Evolutionary conservation across 2,888 invertebrate species (phyloP), one percentile per base, ranked within the genome.

Genomic region (Ischnus inquisitorius): DNA sequence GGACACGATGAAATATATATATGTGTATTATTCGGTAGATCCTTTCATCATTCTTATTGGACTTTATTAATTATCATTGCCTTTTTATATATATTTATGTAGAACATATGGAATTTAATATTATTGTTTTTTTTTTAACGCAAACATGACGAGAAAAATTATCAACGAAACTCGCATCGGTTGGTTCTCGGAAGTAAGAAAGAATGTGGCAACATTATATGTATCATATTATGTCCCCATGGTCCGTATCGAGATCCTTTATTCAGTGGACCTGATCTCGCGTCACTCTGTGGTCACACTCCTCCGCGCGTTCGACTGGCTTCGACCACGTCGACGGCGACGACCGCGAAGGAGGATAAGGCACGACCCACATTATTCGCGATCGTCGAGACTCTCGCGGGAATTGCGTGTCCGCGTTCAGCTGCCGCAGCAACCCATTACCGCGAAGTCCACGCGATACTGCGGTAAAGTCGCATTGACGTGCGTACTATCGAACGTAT

Each of bases 341-440:
- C 69, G 78, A 79, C 74, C 79, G 60, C 75, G 71, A 76, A 28
- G 71, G 72, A 67, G 83, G 76, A 79, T 76, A 79, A 76, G 65
- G 67, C 65, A 67, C 83, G 83, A 76, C 83, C 83, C 79, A 83
- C 83, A 83, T 83, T 72, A 62, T 43, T 10, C 71, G 22, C 16
- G 67, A 57, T 65, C 75, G 34, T 19, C 75, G 34, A 48, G 65
- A 22, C 34, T 46, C 43, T 60, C 46, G 54, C 34, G 25, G 65
- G 39, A 75, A 34, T 39, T 65, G 46, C 10, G 75, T 39, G 62
- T 76, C 65, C 54, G 75, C 39, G 65, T 19, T 34, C 14, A 41
- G 74, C 48, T 34, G 51, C 48, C 19, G 51, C 75, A 28, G 46
- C 69, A 51, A 25, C 4, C n/a, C 19, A 43, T 34, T 67, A 72